These are phyloP conservation scores for Erethizon dorsatum DNA, from an alignment of 2,797 vertebrate genomes.

Conservation along the genomic window DNA sequence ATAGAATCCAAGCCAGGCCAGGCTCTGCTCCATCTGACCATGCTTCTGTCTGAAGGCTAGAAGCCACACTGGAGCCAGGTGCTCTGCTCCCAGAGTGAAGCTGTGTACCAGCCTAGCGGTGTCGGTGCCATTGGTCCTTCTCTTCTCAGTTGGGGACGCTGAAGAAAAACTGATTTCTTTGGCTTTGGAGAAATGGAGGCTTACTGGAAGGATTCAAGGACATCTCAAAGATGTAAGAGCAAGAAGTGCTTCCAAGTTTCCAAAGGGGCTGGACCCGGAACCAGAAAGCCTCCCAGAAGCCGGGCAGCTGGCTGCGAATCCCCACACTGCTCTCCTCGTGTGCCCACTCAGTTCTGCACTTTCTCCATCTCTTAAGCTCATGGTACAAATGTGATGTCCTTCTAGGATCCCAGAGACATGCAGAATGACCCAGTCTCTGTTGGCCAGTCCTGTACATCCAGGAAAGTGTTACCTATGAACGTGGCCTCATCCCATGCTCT, in stretches of 20 bases:
- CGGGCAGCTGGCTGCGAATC: not conserved
- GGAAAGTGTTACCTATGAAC: not conserved
- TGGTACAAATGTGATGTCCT: accelerated
- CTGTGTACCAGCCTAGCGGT: accelerated
- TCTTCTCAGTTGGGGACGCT: not conserved
- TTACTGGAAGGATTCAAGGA: not conserved
- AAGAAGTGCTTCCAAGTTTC: not conserved
- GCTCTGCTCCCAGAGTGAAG: not conserved
- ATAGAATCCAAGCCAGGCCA: not conserved
- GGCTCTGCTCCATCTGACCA: not conserved
- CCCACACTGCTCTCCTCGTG: not conserved
- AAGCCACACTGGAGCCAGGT: accelerated
- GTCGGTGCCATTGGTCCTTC: not conserved
- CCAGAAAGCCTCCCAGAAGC: not conserved
- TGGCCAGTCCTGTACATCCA: not conserved
- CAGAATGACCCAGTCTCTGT: not conserved
- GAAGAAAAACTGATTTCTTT: not conserved
- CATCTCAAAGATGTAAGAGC: not conserved
- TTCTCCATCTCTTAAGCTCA: not conserved
- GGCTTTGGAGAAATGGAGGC: not conserved
- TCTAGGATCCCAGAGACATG: accelerated
- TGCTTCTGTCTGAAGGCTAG: not conserved
- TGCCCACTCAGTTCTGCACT: not conserved
- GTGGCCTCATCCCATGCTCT: not conserved
- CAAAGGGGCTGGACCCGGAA: not conserved